Base-by-base conservation (phyloP, 1,140 invertebrate genomes). In the Samia ricini region DNA sequence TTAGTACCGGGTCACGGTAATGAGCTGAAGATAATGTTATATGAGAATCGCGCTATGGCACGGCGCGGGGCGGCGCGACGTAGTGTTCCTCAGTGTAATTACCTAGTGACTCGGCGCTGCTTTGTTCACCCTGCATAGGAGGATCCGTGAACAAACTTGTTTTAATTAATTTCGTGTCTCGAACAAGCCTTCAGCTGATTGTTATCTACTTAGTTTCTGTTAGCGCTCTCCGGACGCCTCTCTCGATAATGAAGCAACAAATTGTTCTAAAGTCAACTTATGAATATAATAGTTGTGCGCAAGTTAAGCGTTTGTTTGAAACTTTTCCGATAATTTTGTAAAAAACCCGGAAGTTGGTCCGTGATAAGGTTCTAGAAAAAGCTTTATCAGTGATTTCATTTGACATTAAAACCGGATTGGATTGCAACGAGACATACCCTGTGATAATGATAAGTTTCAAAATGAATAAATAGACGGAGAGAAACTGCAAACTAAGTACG, bases 131-230 rank as follows among this genome's bases (percentile, higher is more conserved):
- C 78, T 85, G 85, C 82, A 88, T 85, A 89, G 84, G 84, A 89
- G 84, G 84, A 88, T 88, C 83, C 85, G 85, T 83, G 85, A 89
- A 87, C 87, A 89, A 89, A 89, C 85, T 89, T 89, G 87, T 89
- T 89, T 89, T 89, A 89, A 89, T 89, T 89, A 89, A 89, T 88
- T 89, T 89, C 84, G 85, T 88, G 84, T 88, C 85, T 85, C 84
- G 87, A 85, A 87, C 87, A 89, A 88, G 83, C 82, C 82, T 86
- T 81, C 75, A 80, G 81, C 76, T 81, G 87, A 88, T 89, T 88
- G 87, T 89, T 87, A 89, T 89, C 85, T 89, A 87, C 87, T 89
- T 85, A 88, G 85, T 85, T 88, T 81, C 83, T 86, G 84, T 83
- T 85, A 82, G 76, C 81, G 78, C 79, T 81, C 79, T 81, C 75